These are phyloP conservation scores for Poecile atricapillus DNA, from an alignment of 2,113 vertebrate species.

Conservation along the genomic window DNA sequence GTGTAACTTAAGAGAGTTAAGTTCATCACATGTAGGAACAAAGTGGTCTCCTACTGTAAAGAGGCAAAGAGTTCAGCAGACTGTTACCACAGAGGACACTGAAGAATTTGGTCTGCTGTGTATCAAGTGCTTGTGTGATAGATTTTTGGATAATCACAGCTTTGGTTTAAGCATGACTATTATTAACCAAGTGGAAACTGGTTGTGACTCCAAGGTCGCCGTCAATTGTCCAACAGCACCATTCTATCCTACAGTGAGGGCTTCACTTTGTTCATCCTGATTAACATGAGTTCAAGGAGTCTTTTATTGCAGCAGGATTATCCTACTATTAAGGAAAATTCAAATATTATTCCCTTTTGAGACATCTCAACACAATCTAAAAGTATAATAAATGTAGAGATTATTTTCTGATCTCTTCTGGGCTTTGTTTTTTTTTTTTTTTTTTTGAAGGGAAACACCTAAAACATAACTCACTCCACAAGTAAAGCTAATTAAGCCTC, in stretches of 20 bases:
- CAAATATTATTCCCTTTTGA: neutral
- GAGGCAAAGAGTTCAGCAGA: neutral
- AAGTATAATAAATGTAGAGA: neutral
- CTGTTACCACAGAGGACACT: neutral
- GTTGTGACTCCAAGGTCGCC: neutral
- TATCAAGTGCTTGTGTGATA: neutral
- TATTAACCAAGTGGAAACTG: neutral
- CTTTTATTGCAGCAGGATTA: neutral
- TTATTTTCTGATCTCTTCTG: neutral
- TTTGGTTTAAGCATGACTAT: neutral
- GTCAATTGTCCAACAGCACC: neutral
- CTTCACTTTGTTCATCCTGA: neutral
- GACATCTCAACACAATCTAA: neutral
- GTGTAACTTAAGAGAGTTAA: neutral
- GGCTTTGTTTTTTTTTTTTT: neutral
- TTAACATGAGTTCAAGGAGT: neutral
- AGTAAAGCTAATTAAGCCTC: neutral
- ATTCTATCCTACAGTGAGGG: neutral
- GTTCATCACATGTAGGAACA: neutral
- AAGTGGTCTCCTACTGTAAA: neutral
- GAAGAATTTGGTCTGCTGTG: neutral
- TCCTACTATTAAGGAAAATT: neutral
- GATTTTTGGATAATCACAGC: neutral
- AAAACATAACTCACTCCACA: neutral
- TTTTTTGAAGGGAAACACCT: neutral